phyloP scores from a whole-genome alignment of 2,797 vertebrate species.

The Protonibea diacanthus region DNA sequence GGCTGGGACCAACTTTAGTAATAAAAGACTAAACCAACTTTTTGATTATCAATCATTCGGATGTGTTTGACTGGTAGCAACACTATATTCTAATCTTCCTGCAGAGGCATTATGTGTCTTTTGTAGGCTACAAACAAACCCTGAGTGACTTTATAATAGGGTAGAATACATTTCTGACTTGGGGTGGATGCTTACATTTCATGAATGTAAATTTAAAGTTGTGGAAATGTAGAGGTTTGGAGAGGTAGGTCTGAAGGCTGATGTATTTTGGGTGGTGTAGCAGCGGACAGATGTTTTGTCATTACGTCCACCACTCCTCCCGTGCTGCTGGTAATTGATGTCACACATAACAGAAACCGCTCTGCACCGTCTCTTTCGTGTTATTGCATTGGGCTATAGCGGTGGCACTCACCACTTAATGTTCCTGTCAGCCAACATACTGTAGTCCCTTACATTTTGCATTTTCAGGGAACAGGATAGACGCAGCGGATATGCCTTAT shows the following conservation, averaged over 20 bases:
- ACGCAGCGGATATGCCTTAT: neutral
- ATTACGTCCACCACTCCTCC: constrained; percentile 1
- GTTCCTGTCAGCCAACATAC: neutral
- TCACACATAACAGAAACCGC: constrained; percentile 36
- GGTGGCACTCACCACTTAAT: neutral
- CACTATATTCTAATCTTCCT: neutral
- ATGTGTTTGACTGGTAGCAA: neutral
- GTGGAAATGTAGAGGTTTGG: neutral
- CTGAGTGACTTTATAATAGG: neutral
- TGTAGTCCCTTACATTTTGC: neutral
- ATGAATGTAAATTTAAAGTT: neutral
- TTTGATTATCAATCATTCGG: too few species aligned
- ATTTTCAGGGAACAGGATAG: neutral
- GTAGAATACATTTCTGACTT: neutral
- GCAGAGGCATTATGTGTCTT: neutral
- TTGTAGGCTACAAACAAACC: too few species aligned
- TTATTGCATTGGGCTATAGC: constrained; percentile 1
- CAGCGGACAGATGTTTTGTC: constrained; percentile 6
- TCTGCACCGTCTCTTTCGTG: neutral
- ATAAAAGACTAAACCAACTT: neutral
- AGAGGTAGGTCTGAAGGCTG: neutral
- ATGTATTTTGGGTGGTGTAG: neutral
- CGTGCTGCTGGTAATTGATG: constrained; percentile 32
- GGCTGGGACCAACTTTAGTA: neutral
- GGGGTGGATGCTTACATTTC: neutral